These are phyloP conservation scores for Catharus ustulatus DNA, from an alignment of 2,797 vertebrate species.

Conservation along the genomic window DNA sequence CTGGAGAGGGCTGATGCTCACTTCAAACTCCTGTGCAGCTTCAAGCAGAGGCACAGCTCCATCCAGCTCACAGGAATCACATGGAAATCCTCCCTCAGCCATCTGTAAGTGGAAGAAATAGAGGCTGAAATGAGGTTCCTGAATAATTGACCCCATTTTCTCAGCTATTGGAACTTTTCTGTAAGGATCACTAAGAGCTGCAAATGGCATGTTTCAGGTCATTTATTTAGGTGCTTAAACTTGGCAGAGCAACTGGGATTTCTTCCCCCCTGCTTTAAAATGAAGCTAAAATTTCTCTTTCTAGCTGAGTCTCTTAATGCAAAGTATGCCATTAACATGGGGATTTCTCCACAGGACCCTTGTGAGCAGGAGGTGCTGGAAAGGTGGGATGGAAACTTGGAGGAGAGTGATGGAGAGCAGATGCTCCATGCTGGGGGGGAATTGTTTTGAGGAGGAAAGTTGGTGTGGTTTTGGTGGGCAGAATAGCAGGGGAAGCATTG, in stretches of 20 bases:
- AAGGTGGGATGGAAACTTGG: background rate
- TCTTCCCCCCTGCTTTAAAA: background rate
- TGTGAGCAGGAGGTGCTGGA: background rate
- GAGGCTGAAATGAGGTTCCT: background rate
- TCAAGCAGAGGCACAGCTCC: background rate
- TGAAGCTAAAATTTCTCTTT: background rate
- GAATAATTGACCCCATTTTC: background rate
- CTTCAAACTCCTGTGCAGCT: background rate
- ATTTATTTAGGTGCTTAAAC: background rate
- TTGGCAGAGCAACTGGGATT: background rate
- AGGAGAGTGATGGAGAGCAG: background rate
- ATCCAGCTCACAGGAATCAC: background rate
- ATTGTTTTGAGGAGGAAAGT: background rate
- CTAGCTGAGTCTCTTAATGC: background rate
- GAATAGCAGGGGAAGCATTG: background rate
- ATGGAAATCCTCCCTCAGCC: background rate
- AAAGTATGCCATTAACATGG: background rate
- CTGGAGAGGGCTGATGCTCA: background rate
- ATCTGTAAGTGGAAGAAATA: background rate
- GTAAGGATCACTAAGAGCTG: accelerated
- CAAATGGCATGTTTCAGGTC: accelerated
- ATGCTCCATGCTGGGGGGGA: accelerated
- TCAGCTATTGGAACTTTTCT: background rate
- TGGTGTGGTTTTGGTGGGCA: background rate
- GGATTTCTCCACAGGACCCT: background rate